phyloP scores from a whole-genome alignment of 2,113 vertebrate species.

The Dermatemys mawii region DNA sequence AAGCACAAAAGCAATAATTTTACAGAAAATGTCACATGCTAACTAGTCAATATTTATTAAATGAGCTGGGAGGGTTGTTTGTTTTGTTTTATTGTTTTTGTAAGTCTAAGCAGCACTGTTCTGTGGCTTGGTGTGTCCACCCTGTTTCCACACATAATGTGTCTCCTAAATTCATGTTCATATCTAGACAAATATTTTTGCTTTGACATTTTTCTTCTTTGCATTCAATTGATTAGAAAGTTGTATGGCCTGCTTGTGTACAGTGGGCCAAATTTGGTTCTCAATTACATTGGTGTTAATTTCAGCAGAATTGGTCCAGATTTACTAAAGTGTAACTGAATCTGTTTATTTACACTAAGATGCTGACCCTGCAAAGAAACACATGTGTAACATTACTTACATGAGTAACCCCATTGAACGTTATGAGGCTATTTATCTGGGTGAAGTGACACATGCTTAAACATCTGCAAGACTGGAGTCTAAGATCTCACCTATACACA shows the following conservation, averaged over 20 bases:
- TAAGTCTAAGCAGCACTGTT: not conserved
- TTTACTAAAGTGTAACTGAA: not conserved
- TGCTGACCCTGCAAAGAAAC: not conserved
- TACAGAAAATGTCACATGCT: not conserved
- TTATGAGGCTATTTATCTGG: not conserved
- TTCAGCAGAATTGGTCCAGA: not conserved
- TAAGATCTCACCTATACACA: not conserved
- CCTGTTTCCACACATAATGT: not conserved
- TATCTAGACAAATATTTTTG: not conserved
- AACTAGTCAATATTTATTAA: not conserved
- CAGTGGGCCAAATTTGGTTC: not conserved
- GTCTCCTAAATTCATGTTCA: not conserved
- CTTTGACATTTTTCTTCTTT: not conserved
- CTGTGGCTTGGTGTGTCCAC: not conserved
- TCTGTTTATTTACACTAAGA: not conserved
- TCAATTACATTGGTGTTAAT: not conserved
- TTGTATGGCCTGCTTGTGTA: not conserved
- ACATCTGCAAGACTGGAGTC: not conserved
- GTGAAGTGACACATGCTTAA: not conserved
- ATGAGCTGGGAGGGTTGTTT: not conserved
- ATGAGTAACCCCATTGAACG: not conserved
- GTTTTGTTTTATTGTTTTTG: not conserved
- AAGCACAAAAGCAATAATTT: not conserved
- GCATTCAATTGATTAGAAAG: not conserved
- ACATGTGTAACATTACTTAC: not conserved